These are phyloP conservation scores for Agrotis clavis DNA, from an alignment of 2,888 invertebrate species.

Conservation along the genomic window DNA sequence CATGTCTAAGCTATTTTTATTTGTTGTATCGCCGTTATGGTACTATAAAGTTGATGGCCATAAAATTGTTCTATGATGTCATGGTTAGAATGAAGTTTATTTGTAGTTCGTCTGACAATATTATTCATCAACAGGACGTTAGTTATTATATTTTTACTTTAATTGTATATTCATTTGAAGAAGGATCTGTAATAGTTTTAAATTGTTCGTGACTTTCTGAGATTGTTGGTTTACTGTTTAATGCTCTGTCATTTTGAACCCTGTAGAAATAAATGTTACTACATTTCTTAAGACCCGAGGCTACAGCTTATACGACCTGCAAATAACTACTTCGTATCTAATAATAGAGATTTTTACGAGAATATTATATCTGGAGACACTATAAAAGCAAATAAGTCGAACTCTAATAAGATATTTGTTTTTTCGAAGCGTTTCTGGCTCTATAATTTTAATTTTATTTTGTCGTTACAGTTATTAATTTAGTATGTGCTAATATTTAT, in stretches of 20 bases:
- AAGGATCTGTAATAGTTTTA: slow-evolving; percentile 15
- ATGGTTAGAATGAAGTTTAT: slow-evolving; percentile 34
- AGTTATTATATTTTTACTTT: slow-evolving; percentile 28
- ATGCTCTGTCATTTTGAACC: neutral
- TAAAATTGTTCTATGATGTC: slow-evolving; percentile 49
- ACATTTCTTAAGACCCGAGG: neutral
- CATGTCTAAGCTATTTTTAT: slow-evolving; percentile 29
- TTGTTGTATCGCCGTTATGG: slow-evolving; percentile 16
- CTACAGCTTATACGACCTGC: neutral
- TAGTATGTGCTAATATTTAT: slow-evolving; percentile 19
- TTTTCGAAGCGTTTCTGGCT: neutral
- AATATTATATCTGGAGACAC: neutral
- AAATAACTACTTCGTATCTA: neutral
- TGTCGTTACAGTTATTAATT: neutral
- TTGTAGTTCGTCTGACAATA: slow-evolving; percentile 39
- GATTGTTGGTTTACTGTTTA: slow-evolving; percentile 4
- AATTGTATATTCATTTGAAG: slow-evolving; percentile 20
- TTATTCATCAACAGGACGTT: slow-evolving; percentile 23
- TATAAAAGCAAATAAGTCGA: slow-evolving; percentile 5
- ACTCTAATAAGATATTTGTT: neutral
- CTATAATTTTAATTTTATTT: neutral
- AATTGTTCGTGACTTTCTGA: slow-evolving; percentile 18
- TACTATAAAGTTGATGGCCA: slow-evolving; percentile 38
- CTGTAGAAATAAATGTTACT: slow-evolving; percentile 2
- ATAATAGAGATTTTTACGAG: neutral